phyloP scores from a whole-genome alignment of 2,797 vertebrate genomes.

The Falco peregrinus region DNA sequence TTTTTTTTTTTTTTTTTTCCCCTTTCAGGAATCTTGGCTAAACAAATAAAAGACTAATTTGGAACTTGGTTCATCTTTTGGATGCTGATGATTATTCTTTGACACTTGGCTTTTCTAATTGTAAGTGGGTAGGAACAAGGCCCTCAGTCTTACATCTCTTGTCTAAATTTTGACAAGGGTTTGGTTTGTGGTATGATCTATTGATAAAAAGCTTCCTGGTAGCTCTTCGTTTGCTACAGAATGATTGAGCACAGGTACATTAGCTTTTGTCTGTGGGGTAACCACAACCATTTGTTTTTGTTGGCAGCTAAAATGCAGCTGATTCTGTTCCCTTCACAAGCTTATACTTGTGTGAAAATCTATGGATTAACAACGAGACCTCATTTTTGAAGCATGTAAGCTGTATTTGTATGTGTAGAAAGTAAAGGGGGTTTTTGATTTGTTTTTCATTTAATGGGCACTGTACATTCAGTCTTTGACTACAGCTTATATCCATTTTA shows the following conservation, averaged over 20 bases:
- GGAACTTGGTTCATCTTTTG: neutral
- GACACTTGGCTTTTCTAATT: neutral
- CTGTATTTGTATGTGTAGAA: neutral
- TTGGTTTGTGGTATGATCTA: neutral
- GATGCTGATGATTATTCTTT: neutral
- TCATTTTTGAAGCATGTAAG: neutral
- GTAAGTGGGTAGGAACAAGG: neutral
- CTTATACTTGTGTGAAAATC: neutral
- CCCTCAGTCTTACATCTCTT: neutral
- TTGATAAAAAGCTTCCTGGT: neutral
- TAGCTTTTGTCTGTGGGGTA: neutral
- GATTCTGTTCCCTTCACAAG: neutral
- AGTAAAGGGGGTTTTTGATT: accelerated
- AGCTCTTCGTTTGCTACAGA: neutral
- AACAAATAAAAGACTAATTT: neutral
- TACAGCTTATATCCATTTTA: neutral
- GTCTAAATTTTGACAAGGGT: neutral
- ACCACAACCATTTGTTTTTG: neutral
- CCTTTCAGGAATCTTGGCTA: neutral
- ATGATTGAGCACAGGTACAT: neutral
- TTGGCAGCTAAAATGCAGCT: neutral
- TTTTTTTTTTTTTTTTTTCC: neutral
- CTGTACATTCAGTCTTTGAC: neutral
- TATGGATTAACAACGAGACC: neutral
- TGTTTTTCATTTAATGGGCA: neutral